Base-by-base conservation (phyloP, 2,113 vertebrate genomes). In the Lampris incognitus region DNA sequence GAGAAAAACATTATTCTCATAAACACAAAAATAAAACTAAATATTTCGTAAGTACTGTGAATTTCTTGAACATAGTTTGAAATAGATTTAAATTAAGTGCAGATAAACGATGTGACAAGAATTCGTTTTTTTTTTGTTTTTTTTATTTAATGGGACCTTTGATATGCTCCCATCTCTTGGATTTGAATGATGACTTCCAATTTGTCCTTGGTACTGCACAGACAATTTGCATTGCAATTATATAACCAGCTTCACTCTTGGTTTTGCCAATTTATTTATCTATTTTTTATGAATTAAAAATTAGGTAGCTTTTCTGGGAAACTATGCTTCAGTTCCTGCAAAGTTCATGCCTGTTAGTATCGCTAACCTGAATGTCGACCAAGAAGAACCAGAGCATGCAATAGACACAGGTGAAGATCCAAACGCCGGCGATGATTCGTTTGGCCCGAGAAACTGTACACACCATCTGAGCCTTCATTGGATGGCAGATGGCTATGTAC, bases 301-400 rank as follows among this genome's bases (percentile, higher is more conserved):
- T 24, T 24, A 24, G 24, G 24, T 24, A 24, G 24, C 24, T 46
- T 46, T 46, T 5, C 7, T 46, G 44, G 7, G 7, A 46, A 4
- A 46, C 44, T 46, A 46, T 46, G 2, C 24, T 24, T 24, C 44
- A 46, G 44, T 51, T 10, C 50, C 4, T 10, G 50, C 3, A 51
- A 51, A 9, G 50, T 9, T 51, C 4, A 10, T 51, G 50, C 50
- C 10, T 51, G 24, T 24, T 24, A 24, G 24, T 24, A 24, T 24
- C 1, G 69, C 81, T 66, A 3, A 94, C 87, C 49, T 94, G 92
- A 73, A 95, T 94, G 81, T 96, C 95, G 64, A 95, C 95, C 82
- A 96, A 89, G 91, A 96, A 96, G 69, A 95, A 93, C 95, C 96
- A 96, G 49, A 95, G 77, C 88, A 92, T 92, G 88, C 95, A 95